Base-by-base conservation (phyloP, 1,140 invertebrate genomes). In the Linepithema humile region DNA sequence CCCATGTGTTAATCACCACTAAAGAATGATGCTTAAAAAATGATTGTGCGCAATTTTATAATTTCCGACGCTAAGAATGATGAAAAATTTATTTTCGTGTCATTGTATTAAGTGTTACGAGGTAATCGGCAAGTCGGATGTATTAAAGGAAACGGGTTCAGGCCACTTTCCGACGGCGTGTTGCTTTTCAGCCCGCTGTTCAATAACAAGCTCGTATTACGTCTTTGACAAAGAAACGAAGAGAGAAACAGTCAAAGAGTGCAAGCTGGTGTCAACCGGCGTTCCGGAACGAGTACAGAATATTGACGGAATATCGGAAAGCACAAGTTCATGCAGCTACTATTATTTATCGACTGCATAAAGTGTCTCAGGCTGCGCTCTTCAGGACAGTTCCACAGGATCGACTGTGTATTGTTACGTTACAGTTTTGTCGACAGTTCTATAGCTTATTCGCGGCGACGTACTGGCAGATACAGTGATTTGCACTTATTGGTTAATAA, bases 401-500 rank as follows among this genome's bases (percentile, higher is more conserved):
- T 91, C 90, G 86, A 85, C 85, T 86, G 83, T 69, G 85, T 89
- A 92, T 93, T 92, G 92, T 93, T 90, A 86, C 88, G 91, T 90
- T 92, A 90, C 85, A 92, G 82, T 93, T 92, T 93, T 89, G 87
- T 90, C 85, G 86, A 73, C 59, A 70, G 45, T 85, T 78, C 85
- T 88, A 87, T 90, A 70, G 75, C 90, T 89, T 88, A 70, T 87
- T 85, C 86, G 88, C 78, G 53, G 65, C 65, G 53, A 57, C 70
- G 48, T 70, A 59, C 43, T 55, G 57, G 67, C 73, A 86, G 82
- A 78, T 91, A 88, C 87, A 90, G 89, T 93, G 93, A 93, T 92
- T 93, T 93, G 93, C 92, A 93, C 85, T 92, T 93, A 93, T 91
- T 86, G 89, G 85, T 93, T 91, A 92, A 93, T 93, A 93, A 93